Conservation (phyloP, 1,140 invertebrate genomes). For the Leptinotarsa defecta region DNA sequence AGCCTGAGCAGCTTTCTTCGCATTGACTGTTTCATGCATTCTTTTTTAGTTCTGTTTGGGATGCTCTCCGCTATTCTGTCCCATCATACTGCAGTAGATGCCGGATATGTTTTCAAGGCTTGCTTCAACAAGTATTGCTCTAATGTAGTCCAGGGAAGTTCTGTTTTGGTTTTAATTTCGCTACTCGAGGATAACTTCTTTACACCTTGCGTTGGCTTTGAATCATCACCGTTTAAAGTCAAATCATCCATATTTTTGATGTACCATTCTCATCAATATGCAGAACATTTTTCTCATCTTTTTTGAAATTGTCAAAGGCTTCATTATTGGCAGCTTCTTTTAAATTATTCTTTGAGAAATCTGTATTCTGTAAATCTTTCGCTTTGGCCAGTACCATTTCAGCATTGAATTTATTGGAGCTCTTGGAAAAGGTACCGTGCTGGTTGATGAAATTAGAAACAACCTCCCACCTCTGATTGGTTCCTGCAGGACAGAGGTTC, state of each 20-base stretch:
- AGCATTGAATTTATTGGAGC: constrained; percentile 66
- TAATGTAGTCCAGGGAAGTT: constrained; percentile 81
- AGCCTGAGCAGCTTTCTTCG: constrained; percentile 84
- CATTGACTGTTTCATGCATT: constrained; percentile 95
- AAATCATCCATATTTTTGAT: constrained; percentile 57
- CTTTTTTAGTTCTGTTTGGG: constrained; percentile 91
- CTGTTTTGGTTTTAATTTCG: constrained; percentile 46
- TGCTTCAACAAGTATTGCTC: constrained; percentile 96
- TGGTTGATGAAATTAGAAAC: constrained; percentile 96
- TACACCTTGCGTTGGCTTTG: constrained; percentile 15
- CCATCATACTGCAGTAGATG: constrained; percentile 86
- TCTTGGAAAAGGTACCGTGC: constrained; percentile 67
- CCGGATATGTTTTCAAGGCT: constrained; percentile 92
- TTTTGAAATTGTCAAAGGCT: constrained; percentile 90
- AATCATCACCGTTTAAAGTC: constrained; percentile 38
- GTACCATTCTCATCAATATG: constrained; percentile 64
- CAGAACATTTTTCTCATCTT: constrained; percentile 74
- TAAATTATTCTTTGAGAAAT: constrained; percentile 81
- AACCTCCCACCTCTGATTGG: constrained; percentile 94
- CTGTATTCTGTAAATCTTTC: constrained; percentile 90
- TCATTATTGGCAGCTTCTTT: constrained; percentile 89
- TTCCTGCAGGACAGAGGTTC: constrained; percentile 95
- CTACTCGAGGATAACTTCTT: constrained; percentile 37
- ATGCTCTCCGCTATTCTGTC: constrained; percentile 91
- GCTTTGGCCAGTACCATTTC: constrained; percentile 95